These are phyloP conservation scores for Oxystoma pomonae DNA, from an alignment of 2,888 invertebrate genomes.

Conservation along the genomic window DNA sequence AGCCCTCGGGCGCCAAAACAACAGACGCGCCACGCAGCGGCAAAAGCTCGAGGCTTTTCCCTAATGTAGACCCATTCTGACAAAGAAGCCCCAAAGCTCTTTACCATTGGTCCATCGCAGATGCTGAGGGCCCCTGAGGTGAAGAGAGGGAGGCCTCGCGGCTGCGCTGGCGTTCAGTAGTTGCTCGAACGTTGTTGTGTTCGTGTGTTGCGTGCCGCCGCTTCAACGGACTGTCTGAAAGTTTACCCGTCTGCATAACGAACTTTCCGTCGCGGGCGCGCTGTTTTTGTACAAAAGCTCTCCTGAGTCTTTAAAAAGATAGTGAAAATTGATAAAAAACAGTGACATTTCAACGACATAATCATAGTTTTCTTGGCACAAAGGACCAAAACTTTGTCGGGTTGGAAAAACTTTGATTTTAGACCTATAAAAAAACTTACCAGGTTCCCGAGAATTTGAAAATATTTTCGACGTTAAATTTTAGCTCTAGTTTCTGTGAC, in stretches of 20 bases:
- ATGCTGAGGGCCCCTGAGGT: slow-evolving; percentile 43
- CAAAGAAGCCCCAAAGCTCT: slow-evolving; percentile 35
- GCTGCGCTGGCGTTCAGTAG: slow-evolving; percentile 46
- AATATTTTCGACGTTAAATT: neutral
- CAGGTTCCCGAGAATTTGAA: neutral
- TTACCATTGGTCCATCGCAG: slow-evolving; percentile 43
- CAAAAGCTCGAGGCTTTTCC: slow-evolving; percentile 16
- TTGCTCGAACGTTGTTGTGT: slow-evolving; percentile 41
- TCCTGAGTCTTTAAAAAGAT: neutral
- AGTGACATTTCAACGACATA: neutral
- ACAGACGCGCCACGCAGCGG: slow-evolving; percentile 19
- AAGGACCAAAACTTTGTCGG: neutral
- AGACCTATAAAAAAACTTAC: neutral
- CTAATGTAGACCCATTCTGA: slow-evolving; percentile 20
- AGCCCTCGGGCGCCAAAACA: slow-evolving; percentile 33
- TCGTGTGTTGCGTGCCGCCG: slow-evolving; percentile 23
- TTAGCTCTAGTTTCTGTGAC: neutral
- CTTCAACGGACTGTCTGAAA: slow-evolving; percentile 21
- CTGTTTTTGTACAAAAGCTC: neutral
- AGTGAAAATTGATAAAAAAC: neutral
- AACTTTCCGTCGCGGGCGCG: neutral
- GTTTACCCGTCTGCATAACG: neutral
- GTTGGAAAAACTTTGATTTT: neutral
- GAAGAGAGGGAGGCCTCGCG: slow-evolving; percentile 41
- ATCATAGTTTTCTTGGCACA: neutral